Conservation (phyloP, 2,797 vertebrate species). For the Onychomys torridus region DNA sequence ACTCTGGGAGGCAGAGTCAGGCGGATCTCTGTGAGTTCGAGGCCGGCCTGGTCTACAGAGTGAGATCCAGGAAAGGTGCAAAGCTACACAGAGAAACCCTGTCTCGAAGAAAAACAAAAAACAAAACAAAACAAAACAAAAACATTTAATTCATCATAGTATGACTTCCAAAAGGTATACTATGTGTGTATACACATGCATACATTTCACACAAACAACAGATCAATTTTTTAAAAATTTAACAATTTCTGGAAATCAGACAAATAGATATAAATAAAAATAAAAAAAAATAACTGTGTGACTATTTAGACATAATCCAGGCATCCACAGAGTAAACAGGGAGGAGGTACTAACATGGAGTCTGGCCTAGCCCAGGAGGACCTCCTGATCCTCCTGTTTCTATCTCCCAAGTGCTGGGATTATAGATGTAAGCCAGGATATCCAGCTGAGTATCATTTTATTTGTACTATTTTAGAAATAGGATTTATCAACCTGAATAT, state of each 20-base stretch:
- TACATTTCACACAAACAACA: background rate
- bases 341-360: background rate
- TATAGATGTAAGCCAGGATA: background rate
- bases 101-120: no score
- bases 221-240: background rate
- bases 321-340: background rate
- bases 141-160: background rate
- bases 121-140: background rate
- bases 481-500: conserved; percentile 21
- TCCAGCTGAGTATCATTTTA: conserved; percentile 14
- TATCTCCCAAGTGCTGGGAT: background rate
- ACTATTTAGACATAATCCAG: conserved; percentile 46
- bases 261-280: conserved; percentile 23
- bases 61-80: no score
- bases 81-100: no score
- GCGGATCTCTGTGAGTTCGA: no score
- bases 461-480: conserved; percentile 45
- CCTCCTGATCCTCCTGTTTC: background rate
- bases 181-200: background rate
- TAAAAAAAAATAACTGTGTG: conserved; percentile 48
- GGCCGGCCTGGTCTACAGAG: no score
- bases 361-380: background rate
- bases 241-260: conserved; percentile 36
- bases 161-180: background rate
- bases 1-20: no score